Base-by-base conservation (phyloP, 2,797 vertebrate genomes). In the Chelidonichthys spinosus region DNA sequence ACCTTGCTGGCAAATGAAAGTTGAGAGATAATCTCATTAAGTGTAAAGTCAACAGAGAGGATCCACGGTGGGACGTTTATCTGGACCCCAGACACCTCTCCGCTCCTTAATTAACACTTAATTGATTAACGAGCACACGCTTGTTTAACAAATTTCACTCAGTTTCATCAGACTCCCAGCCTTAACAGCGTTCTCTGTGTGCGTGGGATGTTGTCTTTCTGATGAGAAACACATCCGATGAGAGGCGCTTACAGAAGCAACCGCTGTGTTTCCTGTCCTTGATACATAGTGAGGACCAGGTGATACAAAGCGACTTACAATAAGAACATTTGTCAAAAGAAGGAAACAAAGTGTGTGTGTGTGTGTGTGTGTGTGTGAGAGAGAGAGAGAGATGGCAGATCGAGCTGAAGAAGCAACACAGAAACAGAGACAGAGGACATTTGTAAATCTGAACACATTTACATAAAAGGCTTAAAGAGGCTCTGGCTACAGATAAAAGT, bases 61-160 rank as follows among this genome's bases (percentile, higher is more conserved):
- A 78, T 79, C 68, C 68, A 63, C 32, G 3, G 64, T 10, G 67
- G 49, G 83, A 43, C 66, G 39, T 74, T 84, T 83, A 85, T 85
- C 76, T 82, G 82, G 85, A 89, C 87, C 87, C 87, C 77, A 85
- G 90, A 93, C 79, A 63, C 90, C 88, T 79, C 72, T 63, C 71
- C 39, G 82, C 85, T 81, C 74, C 69, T 72, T 92, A 89, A 93
- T 92, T 90, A 92, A 87, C 76, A 64, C 72, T 43, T 90, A 89
- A 92, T 90, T 92, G 90, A 94, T 94, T 93, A 92, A 91, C 71
- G 62, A 87, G 88, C 15, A 69, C 63, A 82, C 80, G 63, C 87
- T 82, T 74, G 83, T 92, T 90, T 76, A 81, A 65, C 52, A 0
- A 49, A 84, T 92, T 92, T 90, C 81, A 68, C 50, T 69, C 83